phyloP scores from a whole-genome alignment of 2,888 invertebrate species.

The Drosophila prostipennis region DNA sequence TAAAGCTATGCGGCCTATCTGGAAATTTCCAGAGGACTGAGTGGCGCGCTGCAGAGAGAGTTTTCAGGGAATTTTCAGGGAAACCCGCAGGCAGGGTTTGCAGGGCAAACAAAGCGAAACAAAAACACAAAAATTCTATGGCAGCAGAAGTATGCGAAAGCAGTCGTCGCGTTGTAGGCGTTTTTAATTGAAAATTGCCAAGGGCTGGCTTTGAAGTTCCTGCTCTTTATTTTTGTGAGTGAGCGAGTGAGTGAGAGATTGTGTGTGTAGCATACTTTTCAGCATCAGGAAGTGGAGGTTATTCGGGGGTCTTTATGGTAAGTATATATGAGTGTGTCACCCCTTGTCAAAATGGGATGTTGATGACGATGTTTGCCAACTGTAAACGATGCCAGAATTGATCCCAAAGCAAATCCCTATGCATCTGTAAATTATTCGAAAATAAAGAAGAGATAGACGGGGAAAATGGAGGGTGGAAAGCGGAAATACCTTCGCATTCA shows the following conservation, averaged over 20 bases:
- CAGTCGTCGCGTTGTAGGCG: constrained; percentile 54
- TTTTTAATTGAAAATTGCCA: constrained; percentile 77
- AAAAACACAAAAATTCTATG: constrained; percentile 11
- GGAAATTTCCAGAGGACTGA: background rate
- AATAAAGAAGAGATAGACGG: constrained; percentile 8
- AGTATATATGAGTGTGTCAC: constrained; percentile 9
- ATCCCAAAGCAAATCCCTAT: constrained; percentile 66
- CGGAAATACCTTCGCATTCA: constrained; percentile 3
- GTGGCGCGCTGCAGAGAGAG: background rate
- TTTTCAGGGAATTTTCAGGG: background rate
- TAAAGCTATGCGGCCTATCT: constrained; percentile 31
- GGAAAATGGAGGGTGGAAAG: background rate
- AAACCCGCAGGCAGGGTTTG: constrained; percentile 8
- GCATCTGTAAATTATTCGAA: constrained; percentile 47
- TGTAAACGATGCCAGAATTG: constrained; percentile 69
- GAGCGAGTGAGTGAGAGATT: constrained; percentile 5
- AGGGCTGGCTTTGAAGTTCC: constrained; percentile 72
- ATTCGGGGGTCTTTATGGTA: constrained; percentile 3
- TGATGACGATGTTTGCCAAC: constrained; percentile 59
- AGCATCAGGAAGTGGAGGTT: constrained; percentile 23
- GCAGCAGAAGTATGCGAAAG: constrained; percentile 12
- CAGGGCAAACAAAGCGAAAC: constrained; percentile 23
- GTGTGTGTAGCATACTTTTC: constrained; percentile 51
- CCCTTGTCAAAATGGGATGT: constrained; percentile 40
- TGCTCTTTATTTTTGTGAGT: constrained; percentile 1